phyloP scores from a whole-genome alignment of 2,888 invertebrate genomes.

The Stictocephala bisonia region DNA sequence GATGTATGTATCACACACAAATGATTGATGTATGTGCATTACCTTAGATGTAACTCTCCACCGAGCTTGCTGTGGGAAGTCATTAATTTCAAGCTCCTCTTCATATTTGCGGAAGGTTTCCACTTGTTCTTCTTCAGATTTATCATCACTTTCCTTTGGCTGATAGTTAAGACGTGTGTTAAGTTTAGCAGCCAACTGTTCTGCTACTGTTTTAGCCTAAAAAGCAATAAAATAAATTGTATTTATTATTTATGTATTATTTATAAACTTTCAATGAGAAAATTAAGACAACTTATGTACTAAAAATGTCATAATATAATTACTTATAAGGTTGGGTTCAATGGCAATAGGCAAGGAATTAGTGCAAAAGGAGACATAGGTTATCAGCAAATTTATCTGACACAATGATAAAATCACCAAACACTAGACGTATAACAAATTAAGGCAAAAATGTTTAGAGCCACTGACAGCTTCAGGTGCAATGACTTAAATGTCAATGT shows the following conservation, averaged over 20 bases:
- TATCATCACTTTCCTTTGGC: constrained; percentile 85
- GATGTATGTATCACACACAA: no score
- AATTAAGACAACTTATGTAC: background rate
- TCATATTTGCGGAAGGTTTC: constrained; percentile 90
- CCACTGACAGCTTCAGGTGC: no score
- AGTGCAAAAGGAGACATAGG: background rate
- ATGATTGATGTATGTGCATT: no score
- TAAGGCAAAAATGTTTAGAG: no score
- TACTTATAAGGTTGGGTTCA: background rate
- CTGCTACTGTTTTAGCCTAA: constrained; percentile 93
- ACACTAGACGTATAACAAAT: no score
- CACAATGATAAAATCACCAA: no score
- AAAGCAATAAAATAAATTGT: constrained; percentile 33
- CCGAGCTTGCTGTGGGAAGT: constrained; percentile 98
- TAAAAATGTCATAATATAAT: no score
- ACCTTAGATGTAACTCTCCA: constrained; percentile 98
- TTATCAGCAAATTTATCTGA: no score
- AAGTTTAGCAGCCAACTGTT: constrained; percentile 95
- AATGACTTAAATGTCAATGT: no score
- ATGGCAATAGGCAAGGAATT: background rate
- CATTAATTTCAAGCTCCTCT: constrained; percentile 99
- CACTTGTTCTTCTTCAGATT: constrained; percentile 69
- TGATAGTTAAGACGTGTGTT: constrained; percentile 98
- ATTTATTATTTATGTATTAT: no score
- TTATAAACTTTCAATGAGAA: background rate